phyloP scores from a whole-genome alignment of 2,797 vertebrate genomes.

The Macropus fuliginosus region DNA sequence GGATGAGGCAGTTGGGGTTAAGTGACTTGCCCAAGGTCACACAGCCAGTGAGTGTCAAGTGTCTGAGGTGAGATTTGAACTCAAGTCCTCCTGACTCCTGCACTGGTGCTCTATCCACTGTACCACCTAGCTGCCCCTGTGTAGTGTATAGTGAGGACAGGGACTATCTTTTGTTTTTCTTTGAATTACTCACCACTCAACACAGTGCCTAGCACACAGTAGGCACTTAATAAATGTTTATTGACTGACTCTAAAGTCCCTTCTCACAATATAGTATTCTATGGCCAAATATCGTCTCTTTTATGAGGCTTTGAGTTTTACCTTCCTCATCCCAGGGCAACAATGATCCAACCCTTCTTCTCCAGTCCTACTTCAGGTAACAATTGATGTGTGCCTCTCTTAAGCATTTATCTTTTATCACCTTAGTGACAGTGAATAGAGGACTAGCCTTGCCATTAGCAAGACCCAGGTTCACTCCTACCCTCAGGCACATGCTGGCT shows the following conservation, averaged over 20 bases:
- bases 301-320: background rate
- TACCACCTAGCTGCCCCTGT: too few relatives aligned
- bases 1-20: too few relatives aligned
- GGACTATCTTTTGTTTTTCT: background rate
- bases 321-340: background rate
- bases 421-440: background rate
- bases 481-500: background rate
- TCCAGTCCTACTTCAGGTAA: background rate
- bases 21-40: too few relatives aligned
- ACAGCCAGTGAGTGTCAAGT: too few relatives aligned
- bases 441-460: background rate
- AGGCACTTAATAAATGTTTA: background rate
- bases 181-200: background rate
- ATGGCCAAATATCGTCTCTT: background rate
- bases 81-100: too few relatives aligned
- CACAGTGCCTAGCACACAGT: background rate
- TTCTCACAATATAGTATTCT: background rate
- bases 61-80: too few relatives aligned
- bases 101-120: too few relatives aligned
- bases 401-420: background rate
- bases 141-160: background rate
- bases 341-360: background rate
- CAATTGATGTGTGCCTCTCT: background rate
- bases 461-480: background rate
- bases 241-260: background rate